These are phyloP conservation scores for Gymnothorax reevesii DNA, from an alignment of 2,797 vertebrate species.

Conservation along the genomic window DNA sequence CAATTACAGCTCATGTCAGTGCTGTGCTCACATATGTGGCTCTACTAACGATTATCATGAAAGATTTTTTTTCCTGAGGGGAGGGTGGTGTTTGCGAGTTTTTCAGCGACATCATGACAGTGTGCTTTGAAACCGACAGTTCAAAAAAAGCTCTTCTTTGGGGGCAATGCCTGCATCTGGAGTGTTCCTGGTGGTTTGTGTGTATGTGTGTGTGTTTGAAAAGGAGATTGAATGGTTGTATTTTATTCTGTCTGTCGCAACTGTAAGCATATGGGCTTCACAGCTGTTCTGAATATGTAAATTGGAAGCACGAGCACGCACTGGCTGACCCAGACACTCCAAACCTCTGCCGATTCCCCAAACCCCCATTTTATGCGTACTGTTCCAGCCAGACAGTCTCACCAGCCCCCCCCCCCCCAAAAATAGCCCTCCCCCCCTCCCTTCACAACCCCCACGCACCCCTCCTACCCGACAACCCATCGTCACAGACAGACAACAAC, in stretches of 20 bases:
- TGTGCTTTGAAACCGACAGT: slow-evolving; percentile 26
- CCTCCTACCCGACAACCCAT: slow-evolving; percentile 3
- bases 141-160: slow-evolving; percentile 44
- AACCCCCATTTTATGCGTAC: slow-evolving; percentile 39
- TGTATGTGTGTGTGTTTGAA: slow-evolving; percentile 25
- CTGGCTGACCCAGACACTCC: slow-evolving; percentile 48
- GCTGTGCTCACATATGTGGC: slow-evolving; percentile 57
- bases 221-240: slow-evolving; percentile 36
- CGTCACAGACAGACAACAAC: slow-evolving; percentile 25
- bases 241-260: slow-evolving; percentile 54
- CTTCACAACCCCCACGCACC: slow-evolving; percentile 19
- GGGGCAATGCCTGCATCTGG: slow-evolving; percentile 39
- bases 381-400: slow-evolving; percentile 45
- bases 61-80: slow-evolving; percentile 60
- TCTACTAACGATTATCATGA: slow-evolving; percentile 69
- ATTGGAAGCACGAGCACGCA: slow-evolving; percentile 43
- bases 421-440: slow-evolving; percentile 9
- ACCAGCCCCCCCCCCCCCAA: slow-evolving; percentile 15
- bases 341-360: slow-evolving; percentile 39
- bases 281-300: slow-evolving; percentile 69
- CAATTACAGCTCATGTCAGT: slow-evolving; percentile 72
- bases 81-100: slow-evolving; percentile 26
- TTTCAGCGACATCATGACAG: slow-evolving; percentile 38
- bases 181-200: slow-evolving; percentile 11
- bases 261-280: slow-evolving; percentile 59